Base-by-base conservation (phyloP, 2,797 vertebrate species). In the Sebastes trivittatus region DNA sequence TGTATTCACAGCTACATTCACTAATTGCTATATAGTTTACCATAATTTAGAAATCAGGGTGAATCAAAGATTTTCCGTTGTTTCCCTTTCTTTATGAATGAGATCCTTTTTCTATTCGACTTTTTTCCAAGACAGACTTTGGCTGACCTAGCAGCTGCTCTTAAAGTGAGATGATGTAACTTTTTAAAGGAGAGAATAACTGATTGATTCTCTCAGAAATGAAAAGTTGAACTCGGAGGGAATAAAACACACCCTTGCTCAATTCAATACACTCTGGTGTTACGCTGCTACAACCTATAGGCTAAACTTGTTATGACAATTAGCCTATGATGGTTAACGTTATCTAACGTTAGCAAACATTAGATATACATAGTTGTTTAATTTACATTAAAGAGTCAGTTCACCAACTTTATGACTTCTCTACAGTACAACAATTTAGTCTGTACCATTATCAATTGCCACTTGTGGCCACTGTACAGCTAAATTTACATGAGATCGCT, bases 1-100 rank as follows among this genome's bases (percentile, higher is more conserved):
- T 70, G 56, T 34, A 64, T 30, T 65, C 55, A 72, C 63, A 11
- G 20, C 58, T 29, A 56, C 62, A 78, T 75, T 78, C 52, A 78
- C 61, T 68, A 78, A 62, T 70, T 72, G 42, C 61, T 30, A 18
- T 11, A 38, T 29, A 76, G 46, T 62, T 63, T 42, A 46, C 4
- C n/a, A 59, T 52, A 25, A 81, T 77, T 84, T 64, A 60, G 46
- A 70, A 13, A 27, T 62, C 9, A 49, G 16, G 27, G 42, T 68
- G 69, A 23, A n/a, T 75, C 61, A 67, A 22, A 56, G n/a, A 46
- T 74, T 79, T 42, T 5, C 80, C 4, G 2, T 65, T 64, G 22
- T 77, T 22, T 58, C 14, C 20, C 4, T 22, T 27, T 16, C 2
- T 42, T 75, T 61, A 56, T 38, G 34, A 76, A 27, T 38, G 56